Conservation (phyloP, 1,140 invertebrate species). For the Chionoecetes opilio region DNA sequence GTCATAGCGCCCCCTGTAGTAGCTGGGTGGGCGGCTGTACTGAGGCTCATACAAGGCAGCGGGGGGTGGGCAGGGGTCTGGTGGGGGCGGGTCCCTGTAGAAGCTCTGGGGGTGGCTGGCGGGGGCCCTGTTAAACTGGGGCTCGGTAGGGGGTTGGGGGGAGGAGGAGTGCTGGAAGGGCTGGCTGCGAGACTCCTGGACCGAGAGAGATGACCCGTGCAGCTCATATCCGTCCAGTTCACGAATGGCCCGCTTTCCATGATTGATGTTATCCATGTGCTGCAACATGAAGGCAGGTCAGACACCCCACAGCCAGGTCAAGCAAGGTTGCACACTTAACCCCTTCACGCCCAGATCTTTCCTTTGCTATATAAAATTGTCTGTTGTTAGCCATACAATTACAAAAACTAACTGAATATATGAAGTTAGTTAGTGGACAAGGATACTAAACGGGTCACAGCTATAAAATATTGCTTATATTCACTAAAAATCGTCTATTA, state of each 20-base stretch:
- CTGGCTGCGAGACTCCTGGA: slow-evolving; percentile 71
- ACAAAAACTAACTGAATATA: no score
- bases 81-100: slow-evolving; percentile 52
- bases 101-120: slow-evolving; percentile 70
- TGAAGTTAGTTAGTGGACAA: no score
- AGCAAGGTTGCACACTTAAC: no score
- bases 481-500: no score
- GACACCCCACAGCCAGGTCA: neutral
- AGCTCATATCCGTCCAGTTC: slow-evolving; percentile 77
- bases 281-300: slow-evolving; percentile 21
- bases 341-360: no score
- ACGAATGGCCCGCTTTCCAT: slow-evolving; percentile 73
- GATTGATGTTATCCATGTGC: slow-evolving; percentile 75
- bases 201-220: slow-evolving; percentile 65
- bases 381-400: no score
- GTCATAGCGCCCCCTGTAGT: slow-evolving; percentile 67
- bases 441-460: no score
- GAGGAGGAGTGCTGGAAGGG: slow-evolving; percentile 65
- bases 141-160: slow-evolving; percentile 69
- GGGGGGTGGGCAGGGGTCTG: neutral
- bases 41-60: neutral
- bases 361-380: no score
- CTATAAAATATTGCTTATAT: no score
- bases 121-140: slow-evolving; percentile 65
- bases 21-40: slow-evolving; percentile 43